phyloP scores from a whole-genome alignment of 1,140 invertebrate genomes.

The Ruditapes philippinarum region DNA sequence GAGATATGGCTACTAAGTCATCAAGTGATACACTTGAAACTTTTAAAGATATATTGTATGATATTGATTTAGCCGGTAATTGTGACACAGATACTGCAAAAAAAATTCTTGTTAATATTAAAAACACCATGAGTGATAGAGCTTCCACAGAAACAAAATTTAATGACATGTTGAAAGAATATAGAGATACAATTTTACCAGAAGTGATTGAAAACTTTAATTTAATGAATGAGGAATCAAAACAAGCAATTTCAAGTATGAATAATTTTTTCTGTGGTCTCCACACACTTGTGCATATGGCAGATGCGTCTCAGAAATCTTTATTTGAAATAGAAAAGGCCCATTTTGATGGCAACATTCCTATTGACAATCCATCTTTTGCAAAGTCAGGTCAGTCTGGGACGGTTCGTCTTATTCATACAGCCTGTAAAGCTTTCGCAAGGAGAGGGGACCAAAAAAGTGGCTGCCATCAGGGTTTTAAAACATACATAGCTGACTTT shows the following conservation, averaged over 20 bases:
- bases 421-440: too few species aligned
- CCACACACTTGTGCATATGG: conserved; percentile 38
- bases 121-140: conserved; percentile 51
- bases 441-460: too few species aligned
- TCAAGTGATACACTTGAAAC: conserved; percentile 49
- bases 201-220: conserved; percentile 24
- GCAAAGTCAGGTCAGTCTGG: too few species aligned
- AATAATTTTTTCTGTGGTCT: conserved; percentile 55
- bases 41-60: conserved; percentile 61
- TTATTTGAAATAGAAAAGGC: neutral
- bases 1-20: conserved; percentile 62
- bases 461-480: conserved; percentile 54
- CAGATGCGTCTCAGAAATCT: conserved; percentile 7
- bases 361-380: too few species aligned
- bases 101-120: conserved; percentile 49
- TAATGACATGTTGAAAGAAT: conserved; percentile 28
- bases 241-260: neutral
- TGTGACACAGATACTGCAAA: neutral
- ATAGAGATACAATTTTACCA: conserved; percentile 12
- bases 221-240: neutral
- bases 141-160: conserved; percentile 62
- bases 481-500: conserved; percentile 16
- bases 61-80: too few species aligned
- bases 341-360: too few species aligned
- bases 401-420: too few species aligned